Base-by-base conservation (phyloP, 2,113 vertebrate genomes). In the Bubo blakistoni region DNA sequence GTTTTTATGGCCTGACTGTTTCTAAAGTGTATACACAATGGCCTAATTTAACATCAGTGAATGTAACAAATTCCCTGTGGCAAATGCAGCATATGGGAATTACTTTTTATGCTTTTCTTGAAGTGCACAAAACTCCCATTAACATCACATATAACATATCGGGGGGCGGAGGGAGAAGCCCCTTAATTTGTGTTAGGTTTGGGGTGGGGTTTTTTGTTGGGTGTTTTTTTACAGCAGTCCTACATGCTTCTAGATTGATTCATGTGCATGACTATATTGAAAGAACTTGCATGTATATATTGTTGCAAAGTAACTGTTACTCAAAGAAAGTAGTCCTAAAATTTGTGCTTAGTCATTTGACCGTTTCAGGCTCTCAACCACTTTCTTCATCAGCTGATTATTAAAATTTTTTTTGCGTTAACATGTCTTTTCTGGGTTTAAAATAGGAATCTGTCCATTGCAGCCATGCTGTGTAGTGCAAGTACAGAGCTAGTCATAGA, bases 61-160 rank as follows among this genome's bases (percentile, higher is more conserved):
- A 78, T 57, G 86, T 92, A 95, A 94, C 83, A 90, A 92, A 97
- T 93, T 96, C 96, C 94, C 93, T 79, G 78, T 92, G 90, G 97
- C 96, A 97, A 97, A 78, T 46, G 81, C 62, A 86, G 76, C 94
- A 97, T 94, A 93, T 96, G 96, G 95, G 96, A 96, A 95, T 95
- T 94, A 88, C 40, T 94, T 96, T 92, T 92, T 90, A 96, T 96
- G 94, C 20, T 72, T 88, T 92, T 81, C 81, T 86, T 79, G 83
- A 95, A 94, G 92, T 94, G 86, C 81, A 86, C 81, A 84, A 79
- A 80, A 84, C 76, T 96, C 79, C 95, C 58, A 86, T 94, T 93
- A 93, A 66, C 69, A 84, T 87, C 73, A 81, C 40, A 63, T 3
- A 3, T 81, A 77, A 47, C 10, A 2, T 65, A 52, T 14, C 2